Evolutionary conservation across 2,797 vertebrate genomes (phyloP).

Genomic region (Enteromius thamalakanensis): DNA sequence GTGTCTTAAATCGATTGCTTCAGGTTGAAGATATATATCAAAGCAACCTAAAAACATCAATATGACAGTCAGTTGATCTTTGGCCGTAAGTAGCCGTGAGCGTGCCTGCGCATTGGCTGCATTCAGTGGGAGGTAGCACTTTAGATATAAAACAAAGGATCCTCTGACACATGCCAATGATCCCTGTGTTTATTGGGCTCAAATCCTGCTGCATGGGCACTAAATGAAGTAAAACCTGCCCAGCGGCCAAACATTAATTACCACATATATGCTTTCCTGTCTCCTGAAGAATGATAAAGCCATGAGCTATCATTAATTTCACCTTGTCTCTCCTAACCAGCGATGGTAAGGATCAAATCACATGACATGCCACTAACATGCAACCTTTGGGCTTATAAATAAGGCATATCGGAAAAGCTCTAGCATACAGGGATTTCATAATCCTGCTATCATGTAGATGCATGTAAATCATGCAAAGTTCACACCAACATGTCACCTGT

Average conservation of each 20-base stretch:
- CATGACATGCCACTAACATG: background rate
- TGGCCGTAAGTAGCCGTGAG: constrained; percentile 23
- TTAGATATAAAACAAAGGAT: constrained; percentile 45
- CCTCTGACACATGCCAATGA: constrained; percentile 47
- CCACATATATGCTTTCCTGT: constrained; percentile 22
- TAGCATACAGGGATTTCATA: background rate
- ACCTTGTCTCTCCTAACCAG: background rate
- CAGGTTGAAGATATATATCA: constrained; percentile 30
- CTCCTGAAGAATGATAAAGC: constrained; percentile 22
- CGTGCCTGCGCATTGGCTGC: constrained; percentile 38
- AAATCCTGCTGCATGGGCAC: constrained; percentile 37
- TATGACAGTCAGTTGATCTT: constrained; percentile 39
- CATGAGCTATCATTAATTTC: constrained; percentile 16
- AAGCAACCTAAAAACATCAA: constrained; percentile 32
- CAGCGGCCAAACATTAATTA: constrained; percentile 39
- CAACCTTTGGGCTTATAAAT: background rate
- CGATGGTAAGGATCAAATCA: background rate
- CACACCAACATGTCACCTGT: background rate
- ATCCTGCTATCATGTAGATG: background rate
- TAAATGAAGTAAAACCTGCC: constrained; percentile 38
- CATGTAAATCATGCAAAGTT: constrained; percentile 12
- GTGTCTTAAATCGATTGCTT: constrained; percentile 37
- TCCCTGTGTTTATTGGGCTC: constrained; percentile 30
- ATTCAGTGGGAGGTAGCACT: background rate
- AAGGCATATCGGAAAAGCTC: background rate